Percentiles rank a stretch among this genome's conserved stretches.
Evolutionary conservation across 1,140 invertebrate species (phyloP).

Genomic region (Paralvinella palmiformis): DNA sequence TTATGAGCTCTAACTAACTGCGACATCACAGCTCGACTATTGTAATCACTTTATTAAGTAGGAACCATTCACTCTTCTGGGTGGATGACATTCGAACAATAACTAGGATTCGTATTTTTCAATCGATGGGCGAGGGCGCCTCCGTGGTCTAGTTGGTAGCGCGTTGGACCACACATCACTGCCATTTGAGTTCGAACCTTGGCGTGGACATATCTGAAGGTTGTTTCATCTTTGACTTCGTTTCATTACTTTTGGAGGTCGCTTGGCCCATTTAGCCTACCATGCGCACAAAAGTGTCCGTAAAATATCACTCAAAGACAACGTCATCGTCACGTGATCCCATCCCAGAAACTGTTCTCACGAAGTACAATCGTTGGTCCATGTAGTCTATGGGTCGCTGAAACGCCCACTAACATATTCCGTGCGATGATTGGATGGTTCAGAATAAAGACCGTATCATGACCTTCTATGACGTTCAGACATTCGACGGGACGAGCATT

Average conservation of each 20-base stretch:
- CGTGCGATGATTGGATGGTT: slow-evolving; percentile 51
- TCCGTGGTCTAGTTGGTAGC: too few relatives aligned
- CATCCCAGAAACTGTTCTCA: slow-evolving; percentile 30
- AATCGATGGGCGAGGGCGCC: too few relatives aligned
- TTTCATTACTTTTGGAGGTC: slow-evolving; percentile 25
- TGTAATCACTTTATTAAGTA: not conserved
- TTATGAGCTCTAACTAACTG: too few relatives aligned
- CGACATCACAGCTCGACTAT: too few relatives aligned
- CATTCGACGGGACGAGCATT: not conserved
- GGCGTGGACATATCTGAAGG: not conserved
- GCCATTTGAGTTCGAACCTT: too few relatives aligned
- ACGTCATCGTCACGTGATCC: slow-evolving; percentile 23
- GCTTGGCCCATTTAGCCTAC: slow-evolving; percentile 12
- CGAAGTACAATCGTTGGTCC: slow-evolving; percentile 27
- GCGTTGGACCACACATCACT: not conserved
- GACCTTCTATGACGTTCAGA: slow-evolving; percentile 52
- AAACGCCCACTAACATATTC: slow-evolving; percentile 22
- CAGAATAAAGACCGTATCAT: slow-evolving; percentile 50
- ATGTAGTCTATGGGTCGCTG: slow-evolving; percentile 25
- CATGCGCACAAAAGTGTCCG: too few relatives aligned
- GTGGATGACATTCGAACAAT: too few relatives aligned
- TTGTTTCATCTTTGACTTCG: slow-evolving; percentile 20
- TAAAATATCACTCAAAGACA: too few relatives aligned
- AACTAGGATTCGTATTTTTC: too few relatives aligned
- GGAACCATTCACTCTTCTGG: not conserved